phyloP scores from a whole-genome alignment of 2,888 invertebrate genomes.

The Dasysyrphus tricinctus region DNA sequence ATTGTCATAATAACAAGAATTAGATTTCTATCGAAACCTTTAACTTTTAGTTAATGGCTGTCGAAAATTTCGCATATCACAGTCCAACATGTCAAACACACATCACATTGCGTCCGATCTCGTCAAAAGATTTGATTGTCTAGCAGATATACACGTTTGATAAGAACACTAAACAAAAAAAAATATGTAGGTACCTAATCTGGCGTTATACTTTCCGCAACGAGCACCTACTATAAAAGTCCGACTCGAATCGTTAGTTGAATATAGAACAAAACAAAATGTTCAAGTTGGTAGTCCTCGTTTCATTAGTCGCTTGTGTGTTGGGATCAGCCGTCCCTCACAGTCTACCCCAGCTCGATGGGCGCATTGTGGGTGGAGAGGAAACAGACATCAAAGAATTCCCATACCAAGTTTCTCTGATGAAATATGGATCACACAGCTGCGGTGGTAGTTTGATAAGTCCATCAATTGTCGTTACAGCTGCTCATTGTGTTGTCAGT shows the following conservation, averaged over 20 bases:
- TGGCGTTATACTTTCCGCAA: background rate
- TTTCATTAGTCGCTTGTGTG: conserved; percentile 76
- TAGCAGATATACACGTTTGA: background rate
- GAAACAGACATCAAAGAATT: conserved; percentile 56
- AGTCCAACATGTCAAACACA: background rate
- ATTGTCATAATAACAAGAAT: no score
- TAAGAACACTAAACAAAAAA: background rate
- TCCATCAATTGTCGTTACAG: conserved; percentile 82
- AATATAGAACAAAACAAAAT: conserved; percentile 70
- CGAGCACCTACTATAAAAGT: conserved; percentile 19
- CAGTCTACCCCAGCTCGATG: conserved; percentile 66
- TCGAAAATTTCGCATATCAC: background rate
- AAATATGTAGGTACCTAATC: background rate
- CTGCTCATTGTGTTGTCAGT: conserved; percentile 84
- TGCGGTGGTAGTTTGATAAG: conserved; percentile 85
- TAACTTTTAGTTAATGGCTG: background rate
- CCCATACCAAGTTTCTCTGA: conserved; percentile 72
- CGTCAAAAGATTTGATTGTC: background rate
- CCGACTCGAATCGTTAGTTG: background rate
- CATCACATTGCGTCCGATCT: background rate
- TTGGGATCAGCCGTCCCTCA: conserved; percentile 77
- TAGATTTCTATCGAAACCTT: background rate
- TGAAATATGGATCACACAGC: conserved; percentile 81
- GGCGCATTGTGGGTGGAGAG: conserved; percentile 76
- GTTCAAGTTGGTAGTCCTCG: conserved; percentile 77